A percentile compares a stretch with the other conserved stretches of the same genome.
Evolutionary conservation across 2,113 vertebrate genomes (phyloP).

Genomic region (Tamias sibiricus): DNA sequence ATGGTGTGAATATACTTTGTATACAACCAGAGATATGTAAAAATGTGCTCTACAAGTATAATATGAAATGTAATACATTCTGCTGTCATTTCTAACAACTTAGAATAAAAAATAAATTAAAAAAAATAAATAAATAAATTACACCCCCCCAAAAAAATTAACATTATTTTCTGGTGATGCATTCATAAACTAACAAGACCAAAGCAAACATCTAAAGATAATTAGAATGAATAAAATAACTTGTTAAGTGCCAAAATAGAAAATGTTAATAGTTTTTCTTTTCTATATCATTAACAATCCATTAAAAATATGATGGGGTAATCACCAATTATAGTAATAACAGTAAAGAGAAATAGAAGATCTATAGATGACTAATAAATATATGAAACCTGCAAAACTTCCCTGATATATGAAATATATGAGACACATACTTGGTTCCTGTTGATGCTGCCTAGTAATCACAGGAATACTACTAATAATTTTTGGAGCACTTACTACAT

Average conservation of each 20-base stretch:
- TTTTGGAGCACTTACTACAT: not conserved
- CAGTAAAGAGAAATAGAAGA: not conserved
- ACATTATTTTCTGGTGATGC: not conserved
- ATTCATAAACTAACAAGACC: conserved; percentile 32
- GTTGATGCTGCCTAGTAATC: not conserved
- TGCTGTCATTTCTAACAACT: no score
- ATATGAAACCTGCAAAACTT: not conserved
- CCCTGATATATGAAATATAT: not conserved
- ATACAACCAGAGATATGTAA: no score
- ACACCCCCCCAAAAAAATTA: no score
- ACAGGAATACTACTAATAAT: not conserved
- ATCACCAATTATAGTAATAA: not conserved
- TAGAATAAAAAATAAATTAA: no score
- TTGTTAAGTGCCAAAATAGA: not conserved
- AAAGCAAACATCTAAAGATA: conserved; percentile 52
- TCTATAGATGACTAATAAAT: not conserved
- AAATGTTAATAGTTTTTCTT: not conserved
- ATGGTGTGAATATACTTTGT: no score
- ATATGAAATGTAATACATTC: no score
- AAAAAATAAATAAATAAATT: no score
- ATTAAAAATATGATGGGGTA: not conserved
- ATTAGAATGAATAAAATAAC: conserved; percentile 23
- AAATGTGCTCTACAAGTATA: no score
- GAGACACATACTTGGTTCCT: not conserved
- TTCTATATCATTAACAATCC: not conserved